Evolutionary conservation across 2,113 vertebrate species (phyloP).

Genomic region (Phrynosoma blainvillii): DNA sequence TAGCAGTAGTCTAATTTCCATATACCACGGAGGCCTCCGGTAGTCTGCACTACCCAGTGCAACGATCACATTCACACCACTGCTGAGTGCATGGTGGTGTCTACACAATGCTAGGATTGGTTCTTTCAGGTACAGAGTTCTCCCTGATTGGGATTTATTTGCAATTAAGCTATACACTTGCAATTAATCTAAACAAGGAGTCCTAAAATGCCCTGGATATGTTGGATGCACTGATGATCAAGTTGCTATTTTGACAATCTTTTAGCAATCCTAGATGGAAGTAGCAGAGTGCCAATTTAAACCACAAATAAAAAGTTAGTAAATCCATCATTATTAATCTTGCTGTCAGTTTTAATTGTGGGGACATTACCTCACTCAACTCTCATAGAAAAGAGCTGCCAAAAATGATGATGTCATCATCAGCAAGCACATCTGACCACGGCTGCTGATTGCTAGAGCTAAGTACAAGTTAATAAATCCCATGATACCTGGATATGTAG

Average conservation of each 20-base stretch:
- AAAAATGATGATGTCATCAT: slow-evolving; percentile 84
- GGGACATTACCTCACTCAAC: slow-evolving; percentile 85
- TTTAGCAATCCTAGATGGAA: slow-evolving; percentile 60
- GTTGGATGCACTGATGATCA: slow-evolving; percentile 48
- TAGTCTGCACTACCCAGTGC: neutral
- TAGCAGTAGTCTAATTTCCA: neutral
- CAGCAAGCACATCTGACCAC: slow-evolving; percentile 78
- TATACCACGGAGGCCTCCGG: neutral
- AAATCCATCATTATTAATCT: slow-evolving; percentile 83
- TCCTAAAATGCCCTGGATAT: neutral
- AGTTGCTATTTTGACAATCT: slow-evolving; percentile 65
- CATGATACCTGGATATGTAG: slow-evolving; percentile 76
- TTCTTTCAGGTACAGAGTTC: neutral
- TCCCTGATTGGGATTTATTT: neutral
- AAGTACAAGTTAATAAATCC: slow-evolving; percentile 83
- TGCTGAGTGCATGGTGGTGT: neutral
- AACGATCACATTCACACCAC: neutral
- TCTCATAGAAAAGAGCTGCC: slow-evolving; percentile 76
- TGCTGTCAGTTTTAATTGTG: slow-evolving; percentile 84
- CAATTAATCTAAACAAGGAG: neutral
- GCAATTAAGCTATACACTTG: neutral
- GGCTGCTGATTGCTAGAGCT: slow-evolving; percentile 80
- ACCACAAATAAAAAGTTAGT: slow-evolving; percentile 62
- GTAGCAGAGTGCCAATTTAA: slow-evolving; percentile 76
- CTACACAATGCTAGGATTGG: neutral